Evolutionary conservation across 2,797 vertebrate species (phyloP).

Genomic region (Tiaroga cobitis): DNA sequence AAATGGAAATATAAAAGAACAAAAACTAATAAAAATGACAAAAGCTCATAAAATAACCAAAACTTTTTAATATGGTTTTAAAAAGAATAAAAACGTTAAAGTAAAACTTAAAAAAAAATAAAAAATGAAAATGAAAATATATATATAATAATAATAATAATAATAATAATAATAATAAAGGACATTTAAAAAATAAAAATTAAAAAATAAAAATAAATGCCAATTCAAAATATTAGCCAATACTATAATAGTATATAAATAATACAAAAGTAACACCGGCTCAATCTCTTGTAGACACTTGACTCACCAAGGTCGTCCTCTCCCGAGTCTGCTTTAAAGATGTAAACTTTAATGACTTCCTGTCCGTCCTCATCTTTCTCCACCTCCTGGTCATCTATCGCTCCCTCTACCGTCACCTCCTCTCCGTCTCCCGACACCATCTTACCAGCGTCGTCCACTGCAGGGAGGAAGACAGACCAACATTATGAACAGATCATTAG

Average conservation of each 20-base stretch:
- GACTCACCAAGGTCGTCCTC: constrained; percentile 93
- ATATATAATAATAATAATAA: too few species aligned
- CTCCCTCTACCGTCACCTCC: constrained; percentile 90
- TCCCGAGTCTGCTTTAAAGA: constrained; percentile 98
- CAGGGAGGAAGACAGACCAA: background rate
- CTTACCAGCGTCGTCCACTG: constrained; percentile 97
- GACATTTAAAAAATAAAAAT: background rate
- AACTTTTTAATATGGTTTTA: background rate
- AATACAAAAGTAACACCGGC: background rate
- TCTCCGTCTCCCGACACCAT: constrained; percentile 93
- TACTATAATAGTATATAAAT: background rate
- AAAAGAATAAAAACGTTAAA: background rate
- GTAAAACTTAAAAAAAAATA: background rate
- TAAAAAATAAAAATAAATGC: background rate
- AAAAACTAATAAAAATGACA: background rate
- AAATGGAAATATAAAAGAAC: background rate
- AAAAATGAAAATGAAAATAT: too few species aligned
- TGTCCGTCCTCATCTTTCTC: constrained; percentile 94
- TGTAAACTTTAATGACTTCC: constrained; percentile 99
- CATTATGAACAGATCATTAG: background rate
- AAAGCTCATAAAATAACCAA: background rate
- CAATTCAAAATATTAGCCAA: background rate
- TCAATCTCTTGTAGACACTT: background rate
- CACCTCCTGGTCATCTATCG: constrained; percentile 85
- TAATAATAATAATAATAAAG: too few species aligned